phyloP scores from a whole-genome alignment of 2,797 vertebrate genomes.

The Epinephelus awoara region DNA sequence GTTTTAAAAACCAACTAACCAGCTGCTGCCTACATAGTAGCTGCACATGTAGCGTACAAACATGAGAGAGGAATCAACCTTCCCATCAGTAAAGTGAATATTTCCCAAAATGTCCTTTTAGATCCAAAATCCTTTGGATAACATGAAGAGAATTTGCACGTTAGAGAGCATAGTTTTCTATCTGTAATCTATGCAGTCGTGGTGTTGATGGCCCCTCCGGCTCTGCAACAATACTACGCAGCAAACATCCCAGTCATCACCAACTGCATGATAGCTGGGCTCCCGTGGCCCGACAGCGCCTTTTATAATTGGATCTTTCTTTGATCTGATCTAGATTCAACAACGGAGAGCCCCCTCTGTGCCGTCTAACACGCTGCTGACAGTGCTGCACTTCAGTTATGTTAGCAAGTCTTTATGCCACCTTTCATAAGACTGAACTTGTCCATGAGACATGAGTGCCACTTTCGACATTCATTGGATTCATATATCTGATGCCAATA shows the following conservation, averaged over 20 bases:
- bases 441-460: background rate
- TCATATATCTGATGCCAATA: conserved; percentile 21
- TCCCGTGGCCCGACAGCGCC: conserved; percentile 3
- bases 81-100: background rate
- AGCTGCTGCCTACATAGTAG: too few species aligned
- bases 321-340: conserved; percentile 49
- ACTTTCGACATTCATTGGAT: background rate
- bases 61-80: background rate
- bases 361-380: conserved; percentile 13
- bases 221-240: background rate
- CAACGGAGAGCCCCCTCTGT: conserved; percentile 9
- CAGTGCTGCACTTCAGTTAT: conserved; percentile 15
- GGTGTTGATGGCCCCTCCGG: background rate
- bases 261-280: background rate
- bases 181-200: conserved; percentile 22
- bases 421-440: background rate
- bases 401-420: conserved; percentile 1
- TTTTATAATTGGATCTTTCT: conserved; percentile 44
- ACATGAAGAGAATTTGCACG: background rate
- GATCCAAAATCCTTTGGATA: background rate
- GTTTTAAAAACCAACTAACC: too few species aligned
- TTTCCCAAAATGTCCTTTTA: conserved; percentile 1
- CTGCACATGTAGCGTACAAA: background rate
- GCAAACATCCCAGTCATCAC: conserved; percentile 20
- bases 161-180: conserved; percentile 4